Conservation (phyloP, 2,888 invertebrate genomes). For the Drosophila borborema region DNA sequence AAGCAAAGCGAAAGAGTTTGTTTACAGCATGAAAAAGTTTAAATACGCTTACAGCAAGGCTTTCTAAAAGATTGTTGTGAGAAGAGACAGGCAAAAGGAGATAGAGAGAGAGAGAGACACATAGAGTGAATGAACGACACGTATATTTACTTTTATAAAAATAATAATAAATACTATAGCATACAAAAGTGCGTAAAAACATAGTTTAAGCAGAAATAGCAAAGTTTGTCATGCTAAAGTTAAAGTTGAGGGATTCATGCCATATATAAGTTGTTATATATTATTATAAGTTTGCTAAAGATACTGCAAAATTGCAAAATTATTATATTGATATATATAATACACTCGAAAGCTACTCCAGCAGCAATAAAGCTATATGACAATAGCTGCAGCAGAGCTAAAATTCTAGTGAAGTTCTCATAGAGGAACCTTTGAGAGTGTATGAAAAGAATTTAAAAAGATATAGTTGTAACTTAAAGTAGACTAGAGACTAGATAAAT, state of each 20-base stretch:
- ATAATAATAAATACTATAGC: not conserved
- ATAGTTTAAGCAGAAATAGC: not conserved
- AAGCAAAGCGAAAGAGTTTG: slow-evolving; percentile 2
- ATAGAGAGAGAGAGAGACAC: not conserved
- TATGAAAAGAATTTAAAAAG: not conserved
- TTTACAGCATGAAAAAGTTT: not conserved
- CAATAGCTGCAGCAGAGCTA: not conserved
- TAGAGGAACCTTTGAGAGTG: not conserved
- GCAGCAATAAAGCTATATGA: not conserved
- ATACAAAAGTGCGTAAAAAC: not conserved
- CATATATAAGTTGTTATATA: too few species aligned
- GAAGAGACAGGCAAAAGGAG: not conserved
- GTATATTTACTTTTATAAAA: not conserved
- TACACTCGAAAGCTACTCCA: not conserved
- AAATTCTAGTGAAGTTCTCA: not conserved
- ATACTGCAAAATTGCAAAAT: not conserved
- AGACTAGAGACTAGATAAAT: too few species aligned
- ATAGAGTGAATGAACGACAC: not conserved
- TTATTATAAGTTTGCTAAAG: too few species aligned
- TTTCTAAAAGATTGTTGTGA: not conserved
- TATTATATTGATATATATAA: too few species aligned
- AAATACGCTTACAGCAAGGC: slow-evolving; percentile 4
- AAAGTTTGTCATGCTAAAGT: not conserved
- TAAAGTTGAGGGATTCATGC: not conserved
- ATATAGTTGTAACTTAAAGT: too few species aligned